A percentile compares a stretch with the other conserved stretches of the same genome.
These are phyloP conservation scores for Pandemis corylana DNA, from an alignment of 2,888 invertebrate genomes.

Conservation along the genomic window DNA sequence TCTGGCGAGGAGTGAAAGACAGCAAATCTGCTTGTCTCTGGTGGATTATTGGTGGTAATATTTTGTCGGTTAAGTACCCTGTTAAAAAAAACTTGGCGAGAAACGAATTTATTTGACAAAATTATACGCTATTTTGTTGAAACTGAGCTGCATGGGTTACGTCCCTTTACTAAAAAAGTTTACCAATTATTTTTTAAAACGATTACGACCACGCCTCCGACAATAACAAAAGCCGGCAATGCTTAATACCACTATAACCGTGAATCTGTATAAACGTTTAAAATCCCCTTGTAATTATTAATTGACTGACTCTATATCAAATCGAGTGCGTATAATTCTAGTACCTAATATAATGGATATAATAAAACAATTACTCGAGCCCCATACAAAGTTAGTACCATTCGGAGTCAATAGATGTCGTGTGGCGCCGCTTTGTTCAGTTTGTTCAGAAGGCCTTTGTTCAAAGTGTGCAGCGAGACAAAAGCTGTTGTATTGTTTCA, in stretches of 20 bases:
- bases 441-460: constrained; percentile 12
- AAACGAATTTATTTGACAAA: too few relatives aligned
- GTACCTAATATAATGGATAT: constrained; percentile 16
- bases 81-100: too few relatives aligned
- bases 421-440: constrained; percentile 12
- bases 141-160: too few relatives aligned
- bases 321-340: constrained; percentile 4
- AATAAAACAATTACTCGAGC: constrained; percentile 21
- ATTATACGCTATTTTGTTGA: too few relatives aligned
- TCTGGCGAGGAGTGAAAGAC: too few relatives aligned
- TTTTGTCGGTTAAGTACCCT: not conserved
- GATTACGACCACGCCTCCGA: constrained; percentile 12
- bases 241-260: not conserved
- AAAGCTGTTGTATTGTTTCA: constrained; percentile 5
- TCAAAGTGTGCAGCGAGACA: constrained; percentile 1
- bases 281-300: constrained; percentile 7
- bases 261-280: not conserved
- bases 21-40: too few relatives aligned
- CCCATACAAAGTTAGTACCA: constrained; percentile 19
- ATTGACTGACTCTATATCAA: constrained; percentile 20
- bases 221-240: constrained; percentile 1
- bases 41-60: too few relatives aligned
- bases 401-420: constrained; percentile 26
- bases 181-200: too few relatives aligned
- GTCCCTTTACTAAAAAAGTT: too few relatives aligned